A percentile compares a stretch with the other conserved stretches of the same genome.
Evolutionary conservation across 2,113 vertebrate genomes (phyloP).

Genomic region (Scomber scombrus): DNA sequence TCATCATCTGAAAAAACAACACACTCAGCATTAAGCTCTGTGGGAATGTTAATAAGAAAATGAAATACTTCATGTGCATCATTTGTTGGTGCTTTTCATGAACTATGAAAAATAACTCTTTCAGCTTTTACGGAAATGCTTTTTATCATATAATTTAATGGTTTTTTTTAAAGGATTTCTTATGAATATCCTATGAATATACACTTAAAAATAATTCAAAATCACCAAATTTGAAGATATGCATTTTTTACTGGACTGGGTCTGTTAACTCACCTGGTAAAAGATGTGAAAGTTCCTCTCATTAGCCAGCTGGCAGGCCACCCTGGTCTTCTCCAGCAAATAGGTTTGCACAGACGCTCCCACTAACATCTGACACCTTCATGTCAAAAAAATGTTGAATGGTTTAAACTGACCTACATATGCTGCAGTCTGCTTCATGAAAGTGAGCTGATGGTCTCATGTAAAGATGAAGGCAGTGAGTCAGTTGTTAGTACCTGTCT

Average conservation of each 20-base stretch:
- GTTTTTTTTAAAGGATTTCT: too few species aligned
- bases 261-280: conserved; percentile 89
- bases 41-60: not conserved
- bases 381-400: conserved; percentile 23
- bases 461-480: not conserved
- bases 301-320: conserved; percentile 88
- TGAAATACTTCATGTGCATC: not conserved
- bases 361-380: conserved; percentile 90
- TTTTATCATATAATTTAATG: too few species aligned
- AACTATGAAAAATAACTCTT: too few species aligned
- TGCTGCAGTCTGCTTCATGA: not conserved
- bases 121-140: too few species aligned
- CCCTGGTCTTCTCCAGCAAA: conserved; percentile 95
- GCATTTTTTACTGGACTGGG: too few species aligned
- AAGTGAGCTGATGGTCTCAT: not conserved
- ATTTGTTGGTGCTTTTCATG: too few species aligned
- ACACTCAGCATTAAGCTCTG: not conserved
- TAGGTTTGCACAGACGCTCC: conserved; percentile 96
- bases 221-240: too few species aligned
- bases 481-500: conserved; percentile 85
- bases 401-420: not conserved
- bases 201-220: too few species aligned
- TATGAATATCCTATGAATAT: too few species aligned
- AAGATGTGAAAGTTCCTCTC: conserved; percentile 99
- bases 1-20: conserved; percentile 88